Evolutionary conservation across 2,888 invertebrate species (phyloP).

Genomic region (Pristionchus fissidentatus): DNA sequence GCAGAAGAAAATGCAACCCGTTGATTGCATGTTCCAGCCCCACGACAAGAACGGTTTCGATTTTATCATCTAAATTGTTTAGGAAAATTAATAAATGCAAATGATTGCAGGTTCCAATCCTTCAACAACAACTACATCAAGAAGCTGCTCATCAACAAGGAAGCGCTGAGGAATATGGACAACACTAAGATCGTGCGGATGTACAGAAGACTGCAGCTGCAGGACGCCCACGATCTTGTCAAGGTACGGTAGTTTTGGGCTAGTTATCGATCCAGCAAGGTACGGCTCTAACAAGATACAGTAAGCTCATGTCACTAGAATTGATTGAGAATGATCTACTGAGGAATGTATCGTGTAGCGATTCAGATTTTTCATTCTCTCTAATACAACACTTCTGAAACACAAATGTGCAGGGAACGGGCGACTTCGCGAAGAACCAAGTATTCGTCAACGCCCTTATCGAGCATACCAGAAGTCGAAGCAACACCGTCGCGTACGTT

Average conservation of each 20-base stretch:
- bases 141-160: slow-evolving; percentile 65
- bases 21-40: no score
- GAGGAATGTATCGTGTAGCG: not conserved
- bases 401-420: slow-evolving; percentile 52
- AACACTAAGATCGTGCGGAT: slow-evolving; percentile 68
- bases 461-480: slow-evolving; percentile 62
- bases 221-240: slow-evolving; percentile 59
- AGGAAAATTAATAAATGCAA: no score
- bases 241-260: slow-evolving; percentile 45
- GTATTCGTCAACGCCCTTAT: slow-evolving; percentile 63
- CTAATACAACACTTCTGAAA: not conserved
- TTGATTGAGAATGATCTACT: not conserved
- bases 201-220: slow-evolving; percentile 59
- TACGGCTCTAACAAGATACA: no score
- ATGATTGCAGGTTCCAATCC: slow-evolving; percentile 55
- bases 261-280: no score
- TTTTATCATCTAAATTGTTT: no score
- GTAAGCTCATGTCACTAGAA: not conserved
- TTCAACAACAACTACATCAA: slow-evolving; percentile 63
- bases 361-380: not conserved
- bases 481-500: slow-evolving; percentile 55
- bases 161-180: slow-evolving; percentile 64
- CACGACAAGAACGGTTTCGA: no score
- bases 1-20: no score
- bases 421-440: slow-evolving; percentile 58